Evolutionary conservation across 2,888 invertebrate species (phyloP).

Genomic region (Laothoe populi): DNA sequence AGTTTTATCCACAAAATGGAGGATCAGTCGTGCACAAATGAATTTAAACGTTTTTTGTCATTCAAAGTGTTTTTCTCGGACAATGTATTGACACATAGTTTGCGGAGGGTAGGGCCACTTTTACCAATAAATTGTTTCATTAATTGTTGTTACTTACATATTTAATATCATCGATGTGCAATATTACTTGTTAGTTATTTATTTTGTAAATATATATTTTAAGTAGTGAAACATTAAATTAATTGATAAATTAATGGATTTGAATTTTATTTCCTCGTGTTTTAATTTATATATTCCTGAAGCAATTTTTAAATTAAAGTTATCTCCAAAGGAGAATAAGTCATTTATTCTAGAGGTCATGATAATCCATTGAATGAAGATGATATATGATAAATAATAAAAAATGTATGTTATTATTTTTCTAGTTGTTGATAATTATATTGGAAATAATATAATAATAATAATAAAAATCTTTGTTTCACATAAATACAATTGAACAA

Average conservation of each 20-base stretch:
- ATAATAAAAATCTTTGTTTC: too few relatives aligned
- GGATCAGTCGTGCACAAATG: slow-evolving; percentile 72
- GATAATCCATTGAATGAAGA: too few relatives aligned
- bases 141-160: slow-evolving; percentile 74
- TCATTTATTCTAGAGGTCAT: not conserved
- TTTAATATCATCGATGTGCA: slow-evolving; percentile 70
- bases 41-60: slow-evolving; percentile 33
- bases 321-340: not conserved
- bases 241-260: slow-evolving; percentile 37
- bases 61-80: slow-evolving; percentile 35
- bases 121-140: slow-evolving; percentile 44
- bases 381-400: too few relatives aligned
- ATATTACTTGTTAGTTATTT: slow-evolving; percentile 77
- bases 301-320: not conserved
- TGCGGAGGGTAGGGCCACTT: not conserved
- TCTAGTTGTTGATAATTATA: too few relatives aligned
- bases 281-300: not conserved
- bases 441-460: too few relatives aligned
- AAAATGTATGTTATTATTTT: too few relatives aligned
- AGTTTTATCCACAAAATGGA: slow-evolving; percentile 66
- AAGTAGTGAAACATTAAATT: slow-evolving; percentile 64
- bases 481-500: too few relatives aligned
- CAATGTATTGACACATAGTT: slow-evolving; percentile 30
- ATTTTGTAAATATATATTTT: slow-evolving; percentile 76
- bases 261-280: not conserved